Percentiles rank a stretch among this genome's conserved stretches.
Conservation (phyloP, 2,797 vertebrate species). For the Varecia variegata region DNA sequence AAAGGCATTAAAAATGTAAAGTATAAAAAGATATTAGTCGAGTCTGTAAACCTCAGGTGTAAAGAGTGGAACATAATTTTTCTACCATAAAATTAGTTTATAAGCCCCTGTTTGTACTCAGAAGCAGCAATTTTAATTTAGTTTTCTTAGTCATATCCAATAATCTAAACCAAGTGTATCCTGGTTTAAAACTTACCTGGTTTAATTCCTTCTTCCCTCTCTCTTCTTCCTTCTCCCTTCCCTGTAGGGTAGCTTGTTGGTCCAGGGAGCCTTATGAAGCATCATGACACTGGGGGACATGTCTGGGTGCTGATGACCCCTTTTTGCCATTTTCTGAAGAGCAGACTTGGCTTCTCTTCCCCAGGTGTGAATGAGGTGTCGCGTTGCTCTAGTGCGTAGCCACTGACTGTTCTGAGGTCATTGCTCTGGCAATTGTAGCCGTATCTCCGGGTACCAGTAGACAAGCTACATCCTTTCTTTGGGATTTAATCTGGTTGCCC, state of each 20-base stretch:
- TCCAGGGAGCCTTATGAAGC: neutral
- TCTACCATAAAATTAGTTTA: neutral
- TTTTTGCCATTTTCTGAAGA: neutral
- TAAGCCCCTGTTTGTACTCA: neutral
- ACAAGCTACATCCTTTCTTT: neutral
- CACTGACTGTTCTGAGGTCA: neutral
- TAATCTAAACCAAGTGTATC: neutral
- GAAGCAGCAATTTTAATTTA: neutral
- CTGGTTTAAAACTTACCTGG: neutral
- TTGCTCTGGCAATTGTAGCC: neutral
- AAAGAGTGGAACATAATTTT: constrained; percentile 8
- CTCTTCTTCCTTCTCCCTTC: neutral
- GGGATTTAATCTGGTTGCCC: neutral
- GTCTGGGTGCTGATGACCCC: neutral
- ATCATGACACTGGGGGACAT: neutral
- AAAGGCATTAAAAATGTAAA: neutral
- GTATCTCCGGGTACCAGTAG: neutral
- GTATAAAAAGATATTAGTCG: neutral
- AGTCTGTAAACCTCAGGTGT: constrained; percentile 7
- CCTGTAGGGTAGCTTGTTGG: neutral
- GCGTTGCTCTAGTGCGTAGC: neutral
- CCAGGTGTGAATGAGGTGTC: neutral
- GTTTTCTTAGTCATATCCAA: neutral
- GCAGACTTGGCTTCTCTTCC: neutral
- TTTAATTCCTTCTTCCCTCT: neutral